Base-by-base conservation (phyloP, 30 jellyfish, hydroid and myxozoan genomes). In the Aurelia sp. region DNA sequence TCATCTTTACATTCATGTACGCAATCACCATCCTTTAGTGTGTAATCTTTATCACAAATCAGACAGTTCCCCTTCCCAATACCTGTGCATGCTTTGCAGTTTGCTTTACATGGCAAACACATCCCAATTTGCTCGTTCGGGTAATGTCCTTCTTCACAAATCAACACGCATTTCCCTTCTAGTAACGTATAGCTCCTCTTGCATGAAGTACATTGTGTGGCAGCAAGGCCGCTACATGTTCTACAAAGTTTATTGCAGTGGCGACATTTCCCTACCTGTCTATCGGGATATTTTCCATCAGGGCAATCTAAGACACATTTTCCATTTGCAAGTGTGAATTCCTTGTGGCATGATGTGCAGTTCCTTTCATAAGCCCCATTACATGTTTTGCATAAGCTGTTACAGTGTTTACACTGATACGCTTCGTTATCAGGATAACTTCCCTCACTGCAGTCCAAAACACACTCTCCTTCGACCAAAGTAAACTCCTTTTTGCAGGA, bases 21-120 rank as follows among this genome's bases (percentile, higher is more conserved):
- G 53, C 96, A 88, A n/a, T 40, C 69, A 8, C 47, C 55, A 24
- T 69, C 67, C 13, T 58, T 51, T 53, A 63, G 8, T 0, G 22
- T 60, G 61, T 44, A 88, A 7, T 91, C 96, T 13, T 60, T 75
- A 61, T 48, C 81, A 68, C 99, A 95, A 17, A 59, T 74, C 7
- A 57, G n/a, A 63, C 99, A 89, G 16, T 85, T 91, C 53, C 69
- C 76, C 17, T 66, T 55, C 5, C 65, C 67, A 8, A 95, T 75
- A 12, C 99, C 97, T 1, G 86, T 57, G 80, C 99, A 95, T 7
- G 80, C 80, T 75, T 41, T 68, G 76, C 99, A 89, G 5, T 67
- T 62, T 1, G 71, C 57, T 72, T 85, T 91, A 58, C 99, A 95
- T 33, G 87, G 88, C 77, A 74, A 76, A 68, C 96, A 88, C 18